phyloP scores from a whole-genome alignment of 1,140 invertebrate genomes.

The Epicauta chinensis region DNA sequence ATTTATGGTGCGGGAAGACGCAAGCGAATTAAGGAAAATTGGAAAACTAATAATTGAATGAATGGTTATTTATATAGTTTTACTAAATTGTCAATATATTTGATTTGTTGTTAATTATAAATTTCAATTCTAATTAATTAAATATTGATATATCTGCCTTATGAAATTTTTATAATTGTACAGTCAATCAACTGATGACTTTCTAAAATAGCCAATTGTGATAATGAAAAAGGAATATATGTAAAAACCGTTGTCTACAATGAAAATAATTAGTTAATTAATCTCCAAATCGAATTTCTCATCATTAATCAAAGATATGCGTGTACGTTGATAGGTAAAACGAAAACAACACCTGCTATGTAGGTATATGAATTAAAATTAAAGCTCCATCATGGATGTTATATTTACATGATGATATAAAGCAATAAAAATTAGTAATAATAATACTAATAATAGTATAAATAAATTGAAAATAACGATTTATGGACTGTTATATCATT shows the following conservation, averaged over 20 bases:
- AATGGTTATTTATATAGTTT: too few relatives aligned
- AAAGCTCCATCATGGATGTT: slow-evolving; percentile 23
- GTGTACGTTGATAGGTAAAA: slow-evolving; percentile 25
- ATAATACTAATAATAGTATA: background rate
- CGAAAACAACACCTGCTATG: slow-evolving; percentile 33
- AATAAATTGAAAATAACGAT: slow-evolving; percentile 19
- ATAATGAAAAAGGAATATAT: too few relatives aligned
- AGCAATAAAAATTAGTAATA: background rate
- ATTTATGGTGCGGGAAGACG: too few relatives aligned
- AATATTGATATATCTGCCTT: too few relatives aligned
- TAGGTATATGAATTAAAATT: slow-evolving; percentile 28
- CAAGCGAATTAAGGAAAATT: too few relatives aligned
- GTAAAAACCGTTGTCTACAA: background rate
- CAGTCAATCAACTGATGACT: too few relatives aligned
- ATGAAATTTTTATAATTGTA: too few relatives aligned
- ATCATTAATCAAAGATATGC: slow-evolving; percentile 9
- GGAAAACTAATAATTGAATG: too few relatives aligned
- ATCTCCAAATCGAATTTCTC: slow-evolving; percentile 2
- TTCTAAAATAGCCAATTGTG: too few relatives aligned
- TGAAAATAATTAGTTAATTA: slow-evolving; percentile 9
- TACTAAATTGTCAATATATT: too few relatives aligned
- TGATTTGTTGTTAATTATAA: too few relatives aligned
- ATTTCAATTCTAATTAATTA: too few relatives aligned
- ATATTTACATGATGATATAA: slow-evolving; percentile 18
- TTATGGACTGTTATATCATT: slow-evolving; percentile 21